Conservation (phyloP, 2,888 invertebrate species). For the Sthenelais limicola region DNA sequence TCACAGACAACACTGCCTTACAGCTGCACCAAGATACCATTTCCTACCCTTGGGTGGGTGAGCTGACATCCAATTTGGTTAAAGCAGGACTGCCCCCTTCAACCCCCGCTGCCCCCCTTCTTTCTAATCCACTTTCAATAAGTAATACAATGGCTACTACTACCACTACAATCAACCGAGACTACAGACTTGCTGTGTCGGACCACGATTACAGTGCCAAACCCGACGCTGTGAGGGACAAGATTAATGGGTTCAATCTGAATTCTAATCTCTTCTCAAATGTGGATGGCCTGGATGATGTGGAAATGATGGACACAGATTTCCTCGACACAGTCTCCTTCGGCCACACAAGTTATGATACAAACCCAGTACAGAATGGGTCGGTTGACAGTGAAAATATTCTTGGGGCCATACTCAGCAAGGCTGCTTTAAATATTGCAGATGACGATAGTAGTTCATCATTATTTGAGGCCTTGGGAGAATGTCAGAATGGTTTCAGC, state of each 20-base stretch:
- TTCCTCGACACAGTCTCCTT: constrained; percentile 27
- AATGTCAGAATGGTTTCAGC: constrained; percentile 13
- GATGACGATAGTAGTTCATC: constrained; percentile 4
- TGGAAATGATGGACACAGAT: constrained; percentile 29
- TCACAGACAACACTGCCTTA: background rate
- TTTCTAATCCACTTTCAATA: background rate
- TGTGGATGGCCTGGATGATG: constrained; percentile 23
- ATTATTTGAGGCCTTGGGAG: constrained; percentile 9
- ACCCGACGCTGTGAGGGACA: background rate
- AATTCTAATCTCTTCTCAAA: no score
- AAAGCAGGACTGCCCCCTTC: no score
- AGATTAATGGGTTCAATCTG: constrained; percentile 15
- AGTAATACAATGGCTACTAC: constrained; percentile 16
- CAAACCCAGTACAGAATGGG: constrained; percentile 1
- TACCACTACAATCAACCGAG: constrained; percentile 18
- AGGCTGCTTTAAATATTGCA: constrained; percentile 1
- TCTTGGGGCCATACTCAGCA: constrained; percentile 6
- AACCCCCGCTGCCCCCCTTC: background rate
- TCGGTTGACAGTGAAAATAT: background rate
- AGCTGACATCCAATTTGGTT: background rate
- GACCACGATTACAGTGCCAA: constrained; percentile 39
- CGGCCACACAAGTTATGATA: constrained; percentile 9
- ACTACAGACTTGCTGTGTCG: constrained; percentile 27
- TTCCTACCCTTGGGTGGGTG: constrained; percentile 9
- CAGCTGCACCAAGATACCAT: background rate